These are phyloP conservation scores for Halichoerus grypus DNA, from an alignment of 2,113 vertebrate genomes.

Conservation along the genomic window DNA sequence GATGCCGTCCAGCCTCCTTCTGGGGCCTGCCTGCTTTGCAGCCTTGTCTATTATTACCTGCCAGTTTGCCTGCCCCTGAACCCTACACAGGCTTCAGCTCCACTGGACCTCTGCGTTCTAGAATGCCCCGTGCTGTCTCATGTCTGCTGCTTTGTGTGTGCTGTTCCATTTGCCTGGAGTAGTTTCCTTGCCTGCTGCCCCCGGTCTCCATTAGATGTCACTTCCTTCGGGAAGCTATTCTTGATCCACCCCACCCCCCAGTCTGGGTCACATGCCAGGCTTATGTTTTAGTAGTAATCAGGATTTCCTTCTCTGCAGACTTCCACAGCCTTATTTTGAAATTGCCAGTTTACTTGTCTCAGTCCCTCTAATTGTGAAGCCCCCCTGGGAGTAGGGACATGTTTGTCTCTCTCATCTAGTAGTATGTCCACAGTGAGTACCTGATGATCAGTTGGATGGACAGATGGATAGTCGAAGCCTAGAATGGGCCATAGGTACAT, in stretches of 20 bases:
- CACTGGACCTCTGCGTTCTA: not conserved
- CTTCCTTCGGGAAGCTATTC: not conserved
- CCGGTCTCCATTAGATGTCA: not conserved
- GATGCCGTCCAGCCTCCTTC: not conserved
- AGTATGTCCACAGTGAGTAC: not conserved
- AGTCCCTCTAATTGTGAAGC: not conserved
- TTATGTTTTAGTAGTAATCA: not conserved
- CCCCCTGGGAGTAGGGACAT: rapidly evolving
- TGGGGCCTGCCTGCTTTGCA: not conserved
- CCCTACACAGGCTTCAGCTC: not conserved
- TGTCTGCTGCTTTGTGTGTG: not conserved
- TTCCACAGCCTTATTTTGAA: not conserved
- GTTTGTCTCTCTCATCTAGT: not conserved
- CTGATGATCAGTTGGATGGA: not conserved
- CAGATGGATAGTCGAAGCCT: not conserved
- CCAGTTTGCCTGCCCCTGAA: not conserved
- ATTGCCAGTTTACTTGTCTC: not conserved
- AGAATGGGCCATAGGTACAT: not conserved
- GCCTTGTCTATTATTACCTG: not conserved
- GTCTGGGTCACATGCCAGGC: not conserved
- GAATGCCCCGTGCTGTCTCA: not conserved
- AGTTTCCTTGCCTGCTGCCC: not conserved
- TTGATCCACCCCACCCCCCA: not conserved
- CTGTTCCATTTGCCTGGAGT: not conserved
- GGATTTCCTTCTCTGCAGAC: not conserved